Conservation (phyloP, 1,140 invertebrate species). For the Plodia interpunctella region DNA sequence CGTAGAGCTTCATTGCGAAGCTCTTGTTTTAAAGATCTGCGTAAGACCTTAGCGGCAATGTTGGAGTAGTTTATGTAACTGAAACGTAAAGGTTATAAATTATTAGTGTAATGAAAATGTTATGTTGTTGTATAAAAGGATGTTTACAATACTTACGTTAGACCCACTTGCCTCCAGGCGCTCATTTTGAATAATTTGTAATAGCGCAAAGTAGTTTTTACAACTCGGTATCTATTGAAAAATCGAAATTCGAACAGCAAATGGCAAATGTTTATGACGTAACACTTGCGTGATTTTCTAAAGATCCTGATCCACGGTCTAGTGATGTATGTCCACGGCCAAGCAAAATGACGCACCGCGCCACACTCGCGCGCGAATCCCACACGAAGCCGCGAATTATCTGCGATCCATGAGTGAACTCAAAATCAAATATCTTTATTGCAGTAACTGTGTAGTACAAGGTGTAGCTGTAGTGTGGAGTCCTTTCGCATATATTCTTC, state of each 20-base stretch:
- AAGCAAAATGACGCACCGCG: no score
- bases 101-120: background rate
- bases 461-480: no score
- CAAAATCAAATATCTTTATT: no score
- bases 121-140: background rate
- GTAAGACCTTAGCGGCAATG: slow-evolving; percentile 89
- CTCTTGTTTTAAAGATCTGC: slow-evolving; percentile 87
- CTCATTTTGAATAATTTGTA: slow-evolving; percentile 51
- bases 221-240: slow-evolving; percentile 15
- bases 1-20: slow-evolving; percentile 84
- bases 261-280: slow-evolving; percentile 33
- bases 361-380: no score
- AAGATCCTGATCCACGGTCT: no score
- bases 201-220: slow-evolving; percentile 21
- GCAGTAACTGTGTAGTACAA: no score
- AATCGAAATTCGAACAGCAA: slow-evolving; percentile 30
- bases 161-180: slow-evolving; percentile 67
- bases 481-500: no score
- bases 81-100: slow-evolving; percentile 26
- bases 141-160: slow-evolving; percentile 49
- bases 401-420: no score
- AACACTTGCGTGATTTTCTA: slow-evolving; percentile 24
- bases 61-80: slow-evolving; percentile 95
- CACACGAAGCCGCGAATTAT: no score
- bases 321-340: no score